Evolutionary conservation across 2,797 vertebrate species (phyloP), one percentile per base, ranked within the genome.

Genomic region (Apogon hyalosoma): DNA sequence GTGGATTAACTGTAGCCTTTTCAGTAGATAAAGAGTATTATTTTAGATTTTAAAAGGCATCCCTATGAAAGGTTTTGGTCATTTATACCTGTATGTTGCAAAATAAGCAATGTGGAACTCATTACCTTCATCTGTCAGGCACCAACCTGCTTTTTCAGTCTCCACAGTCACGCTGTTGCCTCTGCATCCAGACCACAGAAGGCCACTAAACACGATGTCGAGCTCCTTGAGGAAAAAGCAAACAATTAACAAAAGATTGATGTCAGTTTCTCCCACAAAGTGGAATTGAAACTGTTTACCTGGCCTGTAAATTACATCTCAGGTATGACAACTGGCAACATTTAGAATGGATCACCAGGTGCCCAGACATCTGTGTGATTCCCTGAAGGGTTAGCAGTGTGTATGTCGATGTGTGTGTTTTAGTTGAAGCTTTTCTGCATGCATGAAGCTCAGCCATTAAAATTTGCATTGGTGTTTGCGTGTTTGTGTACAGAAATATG

Each of bases 331-430:
- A 87, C 78, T 77, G 73, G 77, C 84, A 85, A 65, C 71, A 61
- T 77, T 88, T 79, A 68, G 65, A 84, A 81, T 84, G 69, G 80
- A 84, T 88, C 82, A 84, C 52, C 90, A 92, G 89, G 87, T 92
- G 88, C 75, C 66, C 59, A 78, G 79, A 82, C 88, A 93, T 87
- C 88, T 92, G 88, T 85, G 69, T 60, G 66, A 80, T 75, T 86
- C 68, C 82, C 84, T 82, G 48, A 64, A 61, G 68, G 84, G 76
- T 62, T 75, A 63, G 60, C 54, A 38, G 38, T 38, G 56, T 46
- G 49, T 40, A 28, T 55, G 42, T 39, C 4, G 1, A 13, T 43
- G 36, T 50, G 15, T 63, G 40, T 50, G 40, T 69, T 18, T 21
- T 7, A 2, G 21, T 78, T 50, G 40, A n/a, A 42, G 40, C 40